Percentiles rank a stretch among this genome's conserved stretches.
Conservation (phyloP, 2,797 vertebrate genomes). For the Acanthurus tractus region DNA sequence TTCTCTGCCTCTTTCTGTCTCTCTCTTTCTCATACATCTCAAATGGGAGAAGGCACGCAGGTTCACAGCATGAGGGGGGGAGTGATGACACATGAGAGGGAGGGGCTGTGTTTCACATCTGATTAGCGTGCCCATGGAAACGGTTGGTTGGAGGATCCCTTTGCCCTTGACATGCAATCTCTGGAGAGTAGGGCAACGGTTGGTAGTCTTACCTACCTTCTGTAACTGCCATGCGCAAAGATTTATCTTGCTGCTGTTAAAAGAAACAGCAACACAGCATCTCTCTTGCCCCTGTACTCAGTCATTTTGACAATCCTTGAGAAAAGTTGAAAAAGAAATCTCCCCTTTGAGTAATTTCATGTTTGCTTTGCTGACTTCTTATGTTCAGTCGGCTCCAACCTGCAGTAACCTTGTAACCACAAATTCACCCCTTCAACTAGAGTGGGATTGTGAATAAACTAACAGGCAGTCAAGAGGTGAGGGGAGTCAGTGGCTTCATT, state of each 20-base stretch:
- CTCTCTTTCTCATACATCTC: conserved; percentile 64
- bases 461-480: conserved; percentile 77
- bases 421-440: conserved; percentile 79
- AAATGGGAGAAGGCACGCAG: conserved; percentile 72
- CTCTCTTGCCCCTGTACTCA: conserved; percentile 50
- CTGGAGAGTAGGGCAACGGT: conserved; percentile 73
- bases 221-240: conserved; percentile 66
- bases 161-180: conserved; percentile 81
- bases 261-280: conserved; percentile 58
- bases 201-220: conserved; percentile 69
- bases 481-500: conserved; percentile 83
- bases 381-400: conserved; percentile 62
- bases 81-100: conserved; percentile 72
- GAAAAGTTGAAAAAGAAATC: conserved; percentile 65
- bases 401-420: conserved; percentile 83
- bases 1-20: conserved; percentile 59
- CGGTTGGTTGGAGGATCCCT: conserved; percentile 79
- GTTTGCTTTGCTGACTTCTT: conserved; percentile 57
- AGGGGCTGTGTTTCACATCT: conserved; percentile 76
- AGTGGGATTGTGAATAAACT: conserved; percentile 78
- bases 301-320: conserved; percentile 41
- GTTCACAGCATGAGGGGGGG: conserved; percentile 73
- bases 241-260: conserved; percentile 53
- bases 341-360: conserved; percentile 63
- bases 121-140: conserved; percentile 85